Evolutionary conservation across 2,797 vertebrate genomes (phyloP), one percentile per base, ranked within the genome.

Genomic region (Poecilia wingei): DNA sequence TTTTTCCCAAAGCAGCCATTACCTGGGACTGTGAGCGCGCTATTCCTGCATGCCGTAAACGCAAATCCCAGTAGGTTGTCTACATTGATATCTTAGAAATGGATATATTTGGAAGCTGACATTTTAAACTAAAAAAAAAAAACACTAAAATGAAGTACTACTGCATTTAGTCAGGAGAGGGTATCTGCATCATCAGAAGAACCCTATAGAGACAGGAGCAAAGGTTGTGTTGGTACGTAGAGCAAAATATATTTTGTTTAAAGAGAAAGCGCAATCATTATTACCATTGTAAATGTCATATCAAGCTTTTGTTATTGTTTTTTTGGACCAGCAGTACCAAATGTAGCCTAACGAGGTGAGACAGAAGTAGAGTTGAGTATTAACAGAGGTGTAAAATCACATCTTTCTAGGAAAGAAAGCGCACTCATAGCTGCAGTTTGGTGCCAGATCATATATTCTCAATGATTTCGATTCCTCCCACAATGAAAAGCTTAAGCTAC

Each of bases 91-190:
- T 43, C 22, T 69, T 45, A 43, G 22, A 45, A 69, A 43, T 43
- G 5, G 66, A 69, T 25, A 68, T n/a, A 68, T 41, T 68, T 68
- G 64, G 20, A 68, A 68, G 39, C 39, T 68, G 36, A 68, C 64
- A 41, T 43, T 69, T 69, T 69, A 43, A 69, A 43, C 22, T 66
- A 6, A 66, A 39, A 20, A 66, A 64, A 41, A 39, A 69, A 69
- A 51, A 51, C 49, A 69, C 4, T 43, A 12, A 69, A 45, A 43
- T n/a, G 2, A 69, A 14, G 12, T 69, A 14, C 22, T 25, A 43
- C 10, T 41, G 22, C 43, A 69, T 41, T 69, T 69, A 45, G 20
- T 39, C 18, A 66, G 61, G 20, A 66, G 61, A 8, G 10, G 33
- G 20, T 41, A 25, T 68, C 66, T 69, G 22, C 66, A 69, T 69